Percentiles rank a stretch among this genome's conserved stretches.
phyloP scores from a whole-genome alignment of 2,113 vertebrate genomes.

The Todiramphus saurophagus region DNA sequence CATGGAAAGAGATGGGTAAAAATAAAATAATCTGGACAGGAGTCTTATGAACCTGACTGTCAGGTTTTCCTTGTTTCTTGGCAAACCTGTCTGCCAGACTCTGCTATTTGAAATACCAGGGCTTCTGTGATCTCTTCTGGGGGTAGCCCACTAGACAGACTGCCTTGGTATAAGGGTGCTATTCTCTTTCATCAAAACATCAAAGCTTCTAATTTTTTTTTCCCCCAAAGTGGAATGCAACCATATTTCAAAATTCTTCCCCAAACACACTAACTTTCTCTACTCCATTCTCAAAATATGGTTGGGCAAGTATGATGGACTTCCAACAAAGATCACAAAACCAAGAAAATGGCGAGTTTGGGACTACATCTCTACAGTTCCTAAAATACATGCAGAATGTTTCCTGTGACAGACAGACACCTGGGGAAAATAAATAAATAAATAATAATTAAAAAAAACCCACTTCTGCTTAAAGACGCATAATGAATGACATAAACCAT shows the following conservation, averaged over 20 bases:
- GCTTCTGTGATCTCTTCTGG: slow-evolving; percentile 34
- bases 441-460: not conserved
- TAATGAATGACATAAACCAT: not conserved
- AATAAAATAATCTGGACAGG: not conserved
- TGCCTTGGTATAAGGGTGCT: not conserved
- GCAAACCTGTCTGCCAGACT: not conserved
- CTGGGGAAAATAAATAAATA: too few species aligned
- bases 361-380: not conserved
- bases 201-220: not conserved
- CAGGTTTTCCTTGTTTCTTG: not conserved
- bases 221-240: not conserved
- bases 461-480: not conserved
- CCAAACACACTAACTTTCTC: not conserved
- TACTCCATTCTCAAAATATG: not conserved
- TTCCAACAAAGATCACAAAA: not conserved
- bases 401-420: not conserved
- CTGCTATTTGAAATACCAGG: not conserved
- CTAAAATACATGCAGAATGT: not conserved
- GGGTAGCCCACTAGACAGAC: not conserved
- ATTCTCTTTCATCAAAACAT: not conserved
- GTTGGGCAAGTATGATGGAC: not conserved
- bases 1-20: not conserved
- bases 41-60: not conserved
- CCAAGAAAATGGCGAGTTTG: not conserved
- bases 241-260: not conserved